These are phyloP conservation scores for Lasioglossum albipes DNA, from an alignment of 1,140 invertebrate genomes.

Conservation along the genomic window DNA sequence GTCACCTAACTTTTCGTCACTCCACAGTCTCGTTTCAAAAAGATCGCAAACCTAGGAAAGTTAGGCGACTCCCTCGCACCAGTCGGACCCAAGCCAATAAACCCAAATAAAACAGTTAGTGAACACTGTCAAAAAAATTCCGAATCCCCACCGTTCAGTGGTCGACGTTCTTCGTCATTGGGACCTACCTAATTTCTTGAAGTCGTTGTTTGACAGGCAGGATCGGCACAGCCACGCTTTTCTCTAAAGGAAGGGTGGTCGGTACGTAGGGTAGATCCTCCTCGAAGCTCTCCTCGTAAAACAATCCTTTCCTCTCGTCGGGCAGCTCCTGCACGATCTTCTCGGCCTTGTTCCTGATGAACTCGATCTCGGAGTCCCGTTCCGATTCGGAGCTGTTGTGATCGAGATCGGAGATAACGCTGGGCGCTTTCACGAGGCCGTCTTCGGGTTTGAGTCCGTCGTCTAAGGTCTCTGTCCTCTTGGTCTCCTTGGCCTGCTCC, in stretches of 20 bases:
- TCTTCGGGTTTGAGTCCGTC: conserved; percentile 26
- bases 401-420: conserved; percentile 79
- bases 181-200: conserved; percentile 79
- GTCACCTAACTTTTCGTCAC: too few species aligned
- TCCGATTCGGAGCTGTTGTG: conserved; percentile 90
- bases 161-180: background rate
- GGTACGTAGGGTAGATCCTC: conserved; percentile 93
- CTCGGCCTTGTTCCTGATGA: conserved; percentile 76
- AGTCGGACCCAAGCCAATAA: too few species aligned
- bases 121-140: too few species aligned
- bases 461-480: conserved; percentile 42
- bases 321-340: conserved; percentile 72
- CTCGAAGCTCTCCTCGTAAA: conserved; percentile 91
- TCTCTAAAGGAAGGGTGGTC: conserved; percentile 90
- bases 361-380: conserved; percentile 84
- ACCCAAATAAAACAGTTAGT: too few species aligned
- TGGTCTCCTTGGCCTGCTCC: conserved; percentile 24
- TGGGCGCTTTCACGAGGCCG: conserved; percentile 62
- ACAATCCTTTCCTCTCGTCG: conserved; percentile 86
- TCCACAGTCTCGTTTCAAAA: too few species aligned
- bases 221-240: conserved; percentile 89
- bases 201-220: conserved; percentile 89
- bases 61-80: too few species aligned
- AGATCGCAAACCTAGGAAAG: too few species aligned
- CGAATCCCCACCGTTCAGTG: too few species aligned